These are phyloP conservation scores for Capitulum mitella DNA, from an alignment of 2,888 invertebrate species.

Conservation along the genomic window DNA sequence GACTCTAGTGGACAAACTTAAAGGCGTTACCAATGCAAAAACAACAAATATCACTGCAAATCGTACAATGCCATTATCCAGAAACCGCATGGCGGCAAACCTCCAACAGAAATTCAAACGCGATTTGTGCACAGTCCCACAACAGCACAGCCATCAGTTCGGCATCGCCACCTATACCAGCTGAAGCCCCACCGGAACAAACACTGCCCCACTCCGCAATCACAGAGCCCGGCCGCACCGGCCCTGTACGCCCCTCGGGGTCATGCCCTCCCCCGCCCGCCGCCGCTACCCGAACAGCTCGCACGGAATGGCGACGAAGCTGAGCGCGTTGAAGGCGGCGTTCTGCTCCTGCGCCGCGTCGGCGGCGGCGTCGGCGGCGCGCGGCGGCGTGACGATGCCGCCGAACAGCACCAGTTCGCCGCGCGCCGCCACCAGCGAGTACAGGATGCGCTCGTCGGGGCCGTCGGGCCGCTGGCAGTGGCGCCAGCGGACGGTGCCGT, in stretches of 20 bases:
- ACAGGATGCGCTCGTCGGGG: conserved; percentile 83
- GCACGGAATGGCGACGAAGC: neutral
- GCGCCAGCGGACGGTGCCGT: conserved; percentile 61
- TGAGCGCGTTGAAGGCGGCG: neutral
- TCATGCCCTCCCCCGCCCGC: too few relatives aligned
- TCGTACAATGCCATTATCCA: too few relatives aligned
- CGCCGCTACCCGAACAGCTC: neutral
- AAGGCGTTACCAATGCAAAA: too few relatives aligned
- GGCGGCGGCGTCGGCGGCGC: neutral
- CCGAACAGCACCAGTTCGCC: conserved; percentile 93
- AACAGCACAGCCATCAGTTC: too few relatives aligned
- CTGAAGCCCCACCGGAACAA: neutral
- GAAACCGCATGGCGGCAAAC: too few relatives aligned
- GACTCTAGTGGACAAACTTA: too few relatives aligned
- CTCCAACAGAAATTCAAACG: too few relatives aligned
- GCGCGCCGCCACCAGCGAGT: conserved; percentile 78
- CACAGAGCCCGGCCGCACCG: too few relatives aligned
- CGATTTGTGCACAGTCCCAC: too few relatives aligned
- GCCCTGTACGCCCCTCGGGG: neutral
- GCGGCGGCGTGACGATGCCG: conserved; percentile 47
- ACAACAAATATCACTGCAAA: too few relatives aligned
- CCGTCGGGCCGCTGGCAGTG: conserved; percentile 39
- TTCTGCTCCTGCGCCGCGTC: neutral
- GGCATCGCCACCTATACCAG: too few relatives aligned
- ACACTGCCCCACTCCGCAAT: too few relatives aligned